Base-by-base conservation (phyloP, 1,140 invertebrate species). In the Drosophila auraria region DNA sequence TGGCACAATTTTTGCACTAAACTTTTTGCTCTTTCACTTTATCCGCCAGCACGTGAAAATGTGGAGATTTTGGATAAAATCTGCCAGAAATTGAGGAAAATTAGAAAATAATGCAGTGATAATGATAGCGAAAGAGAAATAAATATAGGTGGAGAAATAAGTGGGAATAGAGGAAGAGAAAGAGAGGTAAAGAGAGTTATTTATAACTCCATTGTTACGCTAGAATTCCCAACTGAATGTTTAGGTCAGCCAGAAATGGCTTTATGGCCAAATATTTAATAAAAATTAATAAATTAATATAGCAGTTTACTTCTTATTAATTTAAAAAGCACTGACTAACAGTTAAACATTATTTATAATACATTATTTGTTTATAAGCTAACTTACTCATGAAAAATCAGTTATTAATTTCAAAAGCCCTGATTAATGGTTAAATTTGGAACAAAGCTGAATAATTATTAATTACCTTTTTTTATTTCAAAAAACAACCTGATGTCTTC, bases 21-120 rank as follows among this genome's bases (percentile, higher is more conserved):
- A 87, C 83, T 78, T 78, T 80, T 80, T 80, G 72, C 80, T 87
- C 79, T 87, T 87, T 87, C 83, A 87, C 80, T 87, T 87, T 77
- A 71, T 57, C 40, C 42, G 25, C 51, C 40, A 30, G 54, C 30
- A 42, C 17, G n/a, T 57, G 20, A 36, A 23, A 53, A 17, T 63
- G 30, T 14, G 17, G 4, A 56, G 2, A 14, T 38, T 54, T 38
- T 50, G 40, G 17, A 59, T 42, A 44, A 63, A 84, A 74, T 59
- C 33, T 63, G 30, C 51, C 36, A 72, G 45, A 63, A 60, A 33
- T 75, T 86, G 79, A 86, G 64, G 58, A 54, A 68, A 73, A 40
- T 65, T 78, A 66, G 73, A 69, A 84, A 80, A 80, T 80, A 83
- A 66, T 49, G 63, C 72, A 73, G 72, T 77, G 69, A 40, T 30